Percentiles rank a stretch among this genome's conserved stretches.
Conservation (phyloP, 2,113 vertebrate genomes). For the Bolborhynchus lineola region DNA sequence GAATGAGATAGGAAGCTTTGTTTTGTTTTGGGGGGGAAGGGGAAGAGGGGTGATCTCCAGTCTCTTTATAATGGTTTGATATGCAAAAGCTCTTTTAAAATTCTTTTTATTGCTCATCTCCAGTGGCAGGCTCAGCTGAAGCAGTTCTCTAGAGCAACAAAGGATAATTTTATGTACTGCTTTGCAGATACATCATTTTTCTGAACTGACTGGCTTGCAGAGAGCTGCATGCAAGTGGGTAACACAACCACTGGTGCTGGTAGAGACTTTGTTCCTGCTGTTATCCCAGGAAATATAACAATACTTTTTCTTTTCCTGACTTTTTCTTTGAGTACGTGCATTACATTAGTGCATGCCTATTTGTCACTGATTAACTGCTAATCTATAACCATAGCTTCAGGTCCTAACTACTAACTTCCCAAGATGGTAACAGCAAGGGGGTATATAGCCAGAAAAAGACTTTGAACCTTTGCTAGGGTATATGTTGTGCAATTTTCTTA, state of each 20-base stretch:
- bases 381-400: not conserved
- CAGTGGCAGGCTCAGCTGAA: not conserved
- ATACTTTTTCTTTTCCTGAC: not conserved
- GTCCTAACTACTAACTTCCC: not conserved
- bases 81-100: not conserved
- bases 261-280: not conserved
- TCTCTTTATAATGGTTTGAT: not conserved
- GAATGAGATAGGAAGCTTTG: not conserved
- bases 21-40: not conserved
- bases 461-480: not conserved
- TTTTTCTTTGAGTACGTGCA: not conserved
- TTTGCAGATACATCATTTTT: not conserved
- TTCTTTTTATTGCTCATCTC: not conserved
- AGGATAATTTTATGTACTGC: not conserved
- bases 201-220: not conserved
- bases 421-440: not conserved
- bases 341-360: not conserved
- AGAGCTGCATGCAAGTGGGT: not conserved
- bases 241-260: not conserved
- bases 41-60: not conserved
- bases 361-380: not conserved
- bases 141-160: not conserved
- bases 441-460: not conserved
- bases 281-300: not conserved
- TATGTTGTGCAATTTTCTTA: not conserved